Evolutionary conservation across 2,888 invertebrate genomes (phyloP).

Genomic region (Campoplex nolae): DNA sequence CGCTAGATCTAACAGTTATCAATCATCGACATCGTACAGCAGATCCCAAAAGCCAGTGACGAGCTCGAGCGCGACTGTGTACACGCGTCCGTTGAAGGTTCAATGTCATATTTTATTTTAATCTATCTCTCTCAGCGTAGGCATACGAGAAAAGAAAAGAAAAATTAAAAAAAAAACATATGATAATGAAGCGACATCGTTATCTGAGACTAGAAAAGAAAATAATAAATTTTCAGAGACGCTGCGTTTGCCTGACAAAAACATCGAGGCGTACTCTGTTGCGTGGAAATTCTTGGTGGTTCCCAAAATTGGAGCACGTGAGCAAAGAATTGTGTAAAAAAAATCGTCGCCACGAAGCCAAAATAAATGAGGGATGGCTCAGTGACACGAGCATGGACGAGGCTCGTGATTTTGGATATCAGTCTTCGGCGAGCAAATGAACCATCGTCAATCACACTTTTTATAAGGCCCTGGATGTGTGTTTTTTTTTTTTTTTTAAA

Average conservation of each 20-base stretch:
- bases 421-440: conserved; percentile 75
- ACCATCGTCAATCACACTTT: conserved; percentile 60
- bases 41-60: conserved; percentile 31
- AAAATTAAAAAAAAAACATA: conserved; percentile 3
- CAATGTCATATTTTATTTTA: conserved; percentile 7
- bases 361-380: conserved; percentile 64
- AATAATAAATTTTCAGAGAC: conserved; percentile 67
- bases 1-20: conserved; percentile 36
- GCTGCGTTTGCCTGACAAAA: conserved; percentile 66
- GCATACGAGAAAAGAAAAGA: not conserved
- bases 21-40: conserved; percentile 22
- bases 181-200: not conserved
- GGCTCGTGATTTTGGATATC: conserved; percentile 78
- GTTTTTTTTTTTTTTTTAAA: conserved; percentile 30
- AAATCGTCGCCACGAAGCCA: conserved; percentile 64
- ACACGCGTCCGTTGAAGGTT: conserved; percentile 62
- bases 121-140: not conserved
- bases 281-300: conserved; percentile 74
- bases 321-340: conserved; percentile 72
- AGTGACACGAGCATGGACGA: conserved; percentile 75
- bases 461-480: conserved; percentile 41
- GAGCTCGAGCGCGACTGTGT: conserved; percentile 48
- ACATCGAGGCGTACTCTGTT: conserved; percentile 69
- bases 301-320: conserved; percentile 76
- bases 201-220: conserved; percentile 19